Percentiles rank a stretch among this genome's conserved stretches.
Evolutionary conservation across 2,888 invertebrate genomes (phyloP).

Genomic region (Lysandra bellargus): DNA sequence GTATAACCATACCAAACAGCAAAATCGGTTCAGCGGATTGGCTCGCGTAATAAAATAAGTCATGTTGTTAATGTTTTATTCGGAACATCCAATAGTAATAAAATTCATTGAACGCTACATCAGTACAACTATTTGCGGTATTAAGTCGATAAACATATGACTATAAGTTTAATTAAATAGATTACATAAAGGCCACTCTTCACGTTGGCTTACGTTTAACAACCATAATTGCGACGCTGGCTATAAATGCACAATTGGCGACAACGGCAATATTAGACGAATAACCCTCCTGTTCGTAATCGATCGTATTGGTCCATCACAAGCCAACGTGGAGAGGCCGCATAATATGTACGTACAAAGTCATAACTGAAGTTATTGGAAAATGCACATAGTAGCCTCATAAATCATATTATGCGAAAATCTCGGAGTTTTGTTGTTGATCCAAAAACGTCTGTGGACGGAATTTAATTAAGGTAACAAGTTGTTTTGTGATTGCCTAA

Average conservation of each 20-base stretch:
- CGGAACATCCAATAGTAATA: conserved; percentile 49
- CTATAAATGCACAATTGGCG: too few relatives aligned
- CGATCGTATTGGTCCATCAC: background rate
- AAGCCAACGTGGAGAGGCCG: background rate
- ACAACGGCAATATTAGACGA: background rate
- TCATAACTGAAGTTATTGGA: background rate
- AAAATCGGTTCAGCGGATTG: too few relatives aligned
- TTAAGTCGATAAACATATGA: conserved; percentile 33
- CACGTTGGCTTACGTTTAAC: background rate
- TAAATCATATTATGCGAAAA: too few relatives aligned
- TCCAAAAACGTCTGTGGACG: conserved; percentile 25
- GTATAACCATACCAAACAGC: too few relatives aligned
- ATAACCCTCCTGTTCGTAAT: background rate
- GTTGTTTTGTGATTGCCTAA: background rate
- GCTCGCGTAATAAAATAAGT: background rate
- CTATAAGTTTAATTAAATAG: conserved; percentile 29
- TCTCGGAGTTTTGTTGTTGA: background rate
- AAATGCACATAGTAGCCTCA: background rate
- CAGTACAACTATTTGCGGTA: conserved; percentile 41
- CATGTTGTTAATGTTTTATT: conserved; percentile 45
- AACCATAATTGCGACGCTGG: background rate
- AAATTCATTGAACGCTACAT: conserved; percentile 49
- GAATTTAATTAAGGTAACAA: conserved; percentile 24
- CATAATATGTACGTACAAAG: background rate
- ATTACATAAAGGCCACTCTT: background rate